A percentile compares a stretch with the other conserved stretches of the same genome.
Conservation (phyloP, 2,888 invertebrate genomes). For the Leptopterna dolabrata region DNA sequence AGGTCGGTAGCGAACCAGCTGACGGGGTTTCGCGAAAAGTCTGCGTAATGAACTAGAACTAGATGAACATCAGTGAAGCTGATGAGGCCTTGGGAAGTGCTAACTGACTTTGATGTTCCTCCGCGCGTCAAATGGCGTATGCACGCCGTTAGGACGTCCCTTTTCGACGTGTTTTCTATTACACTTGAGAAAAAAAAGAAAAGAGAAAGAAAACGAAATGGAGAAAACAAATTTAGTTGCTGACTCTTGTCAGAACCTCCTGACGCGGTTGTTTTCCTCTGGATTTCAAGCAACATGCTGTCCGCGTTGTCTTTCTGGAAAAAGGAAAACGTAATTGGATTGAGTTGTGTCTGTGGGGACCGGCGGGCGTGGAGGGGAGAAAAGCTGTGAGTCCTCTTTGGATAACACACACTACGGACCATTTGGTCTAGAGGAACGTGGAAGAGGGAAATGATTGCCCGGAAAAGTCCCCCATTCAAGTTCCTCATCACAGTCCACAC, state of each 20-base stretch:
- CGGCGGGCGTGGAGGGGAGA: too few species aligned
- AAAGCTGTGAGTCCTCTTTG: too few species aligned
- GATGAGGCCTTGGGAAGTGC: neutral
- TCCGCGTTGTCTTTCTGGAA: neutral
- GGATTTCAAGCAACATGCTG: neutral
- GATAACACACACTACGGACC: too few species aligned
- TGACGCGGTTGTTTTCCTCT: neutral
- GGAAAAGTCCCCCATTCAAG: too few species aligned
- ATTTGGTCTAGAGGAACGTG: too few species aligned
- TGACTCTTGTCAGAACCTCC: neutral
- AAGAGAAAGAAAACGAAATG: neutral
- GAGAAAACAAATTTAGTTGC: neutral
- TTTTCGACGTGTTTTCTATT: neutral
- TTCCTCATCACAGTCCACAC: too few species aligned
- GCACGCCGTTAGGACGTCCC: constrained; percentile 13
- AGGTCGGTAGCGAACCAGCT: too few species aligned
- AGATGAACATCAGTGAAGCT: neutral
- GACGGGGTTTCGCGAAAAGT: too few species aligned
- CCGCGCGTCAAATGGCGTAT: constrained; percentile 27
- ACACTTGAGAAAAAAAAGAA: neutral
- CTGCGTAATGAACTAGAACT: constrained; percentile 13
- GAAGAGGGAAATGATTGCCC: too few species aligned
- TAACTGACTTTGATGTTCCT: neutral
- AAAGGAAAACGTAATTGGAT: too few species aligned
- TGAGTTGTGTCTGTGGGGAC: too few species aligned